Base-by-base conservation (phyloP, 1,140 invertebrate species). In the Aricia agestis region DNA sequence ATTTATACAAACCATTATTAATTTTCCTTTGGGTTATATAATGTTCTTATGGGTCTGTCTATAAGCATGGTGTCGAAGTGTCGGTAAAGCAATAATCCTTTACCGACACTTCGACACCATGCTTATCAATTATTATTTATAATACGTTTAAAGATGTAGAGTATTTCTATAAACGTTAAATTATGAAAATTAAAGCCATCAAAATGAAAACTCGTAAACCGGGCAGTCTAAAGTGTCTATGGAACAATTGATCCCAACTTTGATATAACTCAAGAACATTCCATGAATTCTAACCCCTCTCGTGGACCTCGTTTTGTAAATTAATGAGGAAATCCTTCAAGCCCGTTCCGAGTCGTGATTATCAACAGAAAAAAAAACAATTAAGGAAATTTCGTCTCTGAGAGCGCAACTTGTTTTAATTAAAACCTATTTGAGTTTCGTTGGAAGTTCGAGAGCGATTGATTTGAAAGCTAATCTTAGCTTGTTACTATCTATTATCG, bases 321-420 rank as follows among this genome's bases (percentile, higher is more conserved):
- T 81, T 83, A 80, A 85, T 75, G 75, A 84, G 80, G 71, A 79
- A 78, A 82, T 82, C 77, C 71, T 78, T 79, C 79, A 77, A 70
- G 74, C 68, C 52, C 58, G 63, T 73, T 67, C 70, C 61, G 67
- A 68, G 72, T 77, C 75, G 81, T 83, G 79, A 83, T 81, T 72
- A 82, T 74, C 78, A 74, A 63, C 68, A 63, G 72, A 67, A 76
- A 80, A 79, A 82, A 77, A 82, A 75, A 82, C 77, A 82, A 81
- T 80, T 80, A 79, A 80, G 70, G 67, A 72, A 73, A 73, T 74
- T 76, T 72, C 69, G 75, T 75, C 74, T 78, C 69, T 61, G 71
- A 77, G 78, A 79, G 71, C 70, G 76, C 77, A 79, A 76, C 79
- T 83, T 78, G 75, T 84, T 81, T 83, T 82, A 85, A 83, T 85